Evolutionary conservation across 2,888 invertebrate genomes (phyloP), one percentile per base, ranked within the genome.

Genomic region (Leptopterna dolabrata): DNA sequence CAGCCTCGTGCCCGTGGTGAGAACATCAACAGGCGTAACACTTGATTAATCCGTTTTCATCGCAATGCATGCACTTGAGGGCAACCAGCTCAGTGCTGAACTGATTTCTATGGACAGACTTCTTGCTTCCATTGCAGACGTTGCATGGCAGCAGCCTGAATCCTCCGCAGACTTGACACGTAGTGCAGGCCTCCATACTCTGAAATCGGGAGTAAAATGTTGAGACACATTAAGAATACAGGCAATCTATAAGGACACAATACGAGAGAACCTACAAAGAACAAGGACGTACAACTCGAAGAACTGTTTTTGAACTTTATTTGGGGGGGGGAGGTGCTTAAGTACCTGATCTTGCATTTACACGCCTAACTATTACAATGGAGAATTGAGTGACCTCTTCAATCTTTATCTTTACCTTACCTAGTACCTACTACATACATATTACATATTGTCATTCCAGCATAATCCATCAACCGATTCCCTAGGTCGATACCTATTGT

Each of bases 101-200:
- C 91, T 97, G 96, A 93, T 98, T 98, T 90, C 98, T 94, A 91
- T 97, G 97, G 81, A 97, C 95, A 24, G 98, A 98, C 93, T 98
- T 98, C 94, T 99, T 99, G 92, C 98, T 98, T 45, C 98, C 98
- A 91, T 97, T 97, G 94, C 98, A 99, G 89, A 96, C 95, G 82
- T 95, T 94, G 92, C 99, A 99, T 0, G 98, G 97, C 45, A 98
- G 94, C 88, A 97, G 95, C 73, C 97, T 95, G 93, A 96, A 98
- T 0, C 98, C 98, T 6, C 98, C 98, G 92, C 99, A 99, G 90
- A 95, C 94, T 91, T 95, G 94, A 92, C 99, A 99, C 81, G 96
- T 96, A 90, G 94, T 95, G 91, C 95, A 95, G 19, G 95, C 95
- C 90, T 96, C 95, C 89, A 95, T 94, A 91, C 96, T 96, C 97